Percentiles rank a stretch among this genome's conserved stretches.
These are phyloP conservation scores for Oxyscelio sp. DNA, from an alignment of 2,888 invertebrate species.

Conservation along the genomic window DNA sequence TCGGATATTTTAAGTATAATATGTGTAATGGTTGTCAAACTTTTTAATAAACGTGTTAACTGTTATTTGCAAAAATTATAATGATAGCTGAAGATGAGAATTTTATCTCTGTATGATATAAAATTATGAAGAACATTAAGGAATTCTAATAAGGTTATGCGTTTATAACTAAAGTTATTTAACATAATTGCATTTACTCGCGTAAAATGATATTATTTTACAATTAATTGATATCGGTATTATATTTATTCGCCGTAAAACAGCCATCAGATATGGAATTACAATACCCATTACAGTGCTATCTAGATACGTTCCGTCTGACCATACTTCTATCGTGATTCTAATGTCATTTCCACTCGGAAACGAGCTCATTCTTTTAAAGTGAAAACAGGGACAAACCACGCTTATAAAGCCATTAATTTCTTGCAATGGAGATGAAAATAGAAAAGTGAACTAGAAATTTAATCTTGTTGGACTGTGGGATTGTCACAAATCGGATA, in stretches of 20 bases:
- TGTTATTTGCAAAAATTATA: too few relatives aligned
- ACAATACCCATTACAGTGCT: conserved; percentile 20
- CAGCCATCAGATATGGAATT: conserved; percentile 8
- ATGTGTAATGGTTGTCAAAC: too few relatives aligned
- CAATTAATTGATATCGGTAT: conserved; percentile 10
- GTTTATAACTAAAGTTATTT: too few relatives aligned
- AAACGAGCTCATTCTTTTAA: conserved; percentile 36
- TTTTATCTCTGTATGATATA: too few relatives aligned
- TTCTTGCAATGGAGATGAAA: conserved; percentile 32
- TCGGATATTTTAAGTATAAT: too few relatives aligned
- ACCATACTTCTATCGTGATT: conserved; percentile 23
- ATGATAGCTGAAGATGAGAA: too few relatives aligned
- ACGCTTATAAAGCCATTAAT: conserved; percentile 42
- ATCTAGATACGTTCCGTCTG: conserved; percentile 9
- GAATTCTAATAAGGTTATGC: too few relatives aligned
- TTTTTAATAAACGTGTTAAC: too few relatives aligned
- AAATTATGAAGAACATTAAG: too few relatives aligned
- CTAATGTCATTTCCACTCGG: conserved; percentile 44
- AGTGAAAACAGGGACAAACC: conserved; percentile 29
- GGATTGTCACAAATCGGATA: conserved; percentile 20
- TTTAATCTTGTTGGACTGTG: conserved; percentile 21
- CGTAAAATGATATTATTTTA: conserved; percentile 3
- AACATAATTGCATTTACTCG: too few relatives aligned
- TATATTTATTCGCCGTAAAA: conserved; percentile 25
- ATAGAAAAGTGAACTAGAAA: conserved; percentile 34